Percentiles rank a stretch among this genome's conserved stretches.
Evolutionary conservation across 2,113 vertebrate species (phyloP).

Genomic region (Furnarius figulus): DNA sequence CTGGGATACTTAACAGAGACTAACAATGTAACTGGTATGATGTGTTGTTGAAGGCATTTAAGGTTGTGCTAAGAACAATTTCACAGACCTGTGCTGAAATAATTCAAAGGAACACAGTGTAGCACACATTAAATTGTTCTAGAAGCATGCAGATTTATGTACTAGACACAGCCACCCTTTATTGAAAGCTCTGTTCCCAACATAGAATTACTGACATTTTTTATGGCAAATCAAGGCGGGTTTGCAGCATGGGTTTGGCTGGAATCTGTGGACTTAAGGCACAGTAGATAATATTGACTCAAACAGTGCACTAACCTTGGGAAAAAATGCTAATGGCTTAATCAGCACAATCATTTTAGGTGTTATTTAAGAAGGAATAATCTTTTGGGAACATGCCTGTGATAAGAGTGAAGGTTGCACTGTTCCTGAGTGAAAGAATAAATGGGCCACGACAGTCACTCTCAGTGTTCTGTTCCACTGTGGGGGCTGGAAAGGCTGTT

Average conservation of each 20-base stretch:
- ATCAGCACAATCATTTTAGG: not conserved
- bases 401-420: not conserved
- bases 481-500: not conserved
- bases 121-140: not conserved
- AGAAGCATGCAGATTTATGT: not conserved
- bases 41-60: not conserved
- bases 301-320: not conserved
- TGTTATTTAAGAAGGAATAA: not conserved
- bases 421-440: not conserved
- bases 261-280: not conserved
- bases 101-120: constrained; percentile 1
- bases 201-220: not conserved
- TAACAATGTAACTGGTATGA: not conserved
- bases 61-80: not conserved
- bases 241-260: not conserved
- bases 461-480: not conserved
- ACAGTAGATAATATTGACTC: not conserved
- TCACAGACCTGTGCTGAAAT: not conserved
- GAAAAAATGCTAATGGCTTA: not conserved
- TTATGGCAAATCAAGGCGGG: not conserved
- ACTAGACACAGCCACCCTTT: not conserved
- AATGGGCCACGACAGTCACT: not conserved
- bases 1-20: not conserved
- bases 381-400: not conserved
- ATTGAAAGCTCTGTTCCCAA: not conserved